Base-by-base conservation (phyloP, 2,888 invertebrate species). In the Linhomoeus sp. region DNA sequence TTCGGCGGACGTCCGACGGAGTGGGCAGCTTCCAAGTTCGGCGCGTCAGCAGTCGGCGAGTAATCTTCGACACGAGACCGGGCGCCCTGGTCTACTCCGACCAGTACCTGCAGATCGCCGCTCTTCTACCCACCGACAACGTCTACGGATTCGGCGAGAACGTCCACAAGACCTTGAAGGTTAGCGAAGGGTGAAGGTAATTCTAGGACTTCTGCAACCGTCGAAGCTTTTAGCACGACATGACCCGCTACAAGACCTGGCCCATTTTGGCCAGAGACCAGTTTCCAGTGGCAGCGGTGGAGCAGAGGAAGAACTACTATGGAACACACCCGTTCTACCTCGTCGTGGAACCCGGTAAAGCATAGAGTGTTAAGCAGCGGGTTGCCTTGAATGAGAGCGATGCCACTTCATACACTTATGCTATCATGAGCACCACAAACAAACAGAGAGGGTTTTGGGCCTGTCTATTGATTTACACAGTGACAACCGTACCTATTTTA, bases 91-190 rank as follows among this genome's bases (percentile, higher is more conserved):
- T 59, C 19, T 61, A 59, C 49, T 52, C 57, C 17, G 57, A 59
- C 40, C 52, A 58, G 41, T 61, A 56, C 49, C 57, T 61, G 45
- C 61, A 61, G 48, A n/a, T n/a, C n/a, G n/a, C n/a, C n/a, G n/a
- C n/a, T n/a, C n/a, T n/a, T n/a, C n/a, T n/a, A n/a, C n/a, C 61
- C 2, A 55, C 56, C 25, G 52, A 58, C 43, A 53, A 56, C 35
- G 55, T 62, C 50, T 62, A 59, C 48, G 62, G 62, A 25, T 59
- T 59, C 52, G 62, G 62, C 35, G 62, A 62, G 47, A 54, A 60
- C 41, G 53, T 54, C 9, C 62, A 62, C 52, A 56, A 58, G 43
- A 51, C 47, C 9, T 45, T 61, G 40, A 56, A 55, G 51, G 59
- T 57, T 36, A 25, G 46, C 37, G 2, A 23, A 23, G 26, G 2